These are phyloP conservation scores for Octodon degus DNA, from an alignment of 2,113 vertebrate genomes.

Conservation along the genomic window DNA sequence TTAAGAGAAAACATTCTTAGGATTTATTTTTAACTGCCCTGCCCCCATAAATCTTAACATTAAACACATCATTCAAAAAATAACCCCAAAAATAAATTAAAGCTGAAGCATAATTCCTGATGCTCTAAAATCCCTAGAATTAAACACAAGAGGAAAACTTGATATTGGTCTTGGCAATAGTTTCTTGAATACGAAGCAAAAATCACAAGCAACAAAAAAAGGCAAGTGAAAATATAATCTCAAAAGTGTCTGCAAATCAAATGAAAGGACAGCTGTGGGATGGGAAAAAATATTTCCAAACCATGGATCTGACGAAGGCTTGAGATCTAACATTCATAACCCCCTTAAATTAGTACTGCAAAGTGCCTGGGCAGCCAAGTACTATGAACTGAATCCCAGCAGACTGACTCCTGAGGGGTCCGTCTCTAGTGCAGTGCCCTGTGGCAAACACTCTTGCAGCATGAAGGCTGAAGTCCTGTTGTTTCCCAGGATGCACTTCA, in stretches of 20 bases:
- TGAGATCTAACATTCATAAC: background rate
- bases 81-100: constrained; percentile 7
- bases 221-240: background rate
- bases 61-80: constrained; percentile 16
- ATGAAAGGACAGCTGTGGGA: constrained; percentile 17
- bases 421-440: background rate
- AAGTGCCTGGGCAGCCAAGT: background rate
- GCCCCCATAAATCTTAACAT: background rate
- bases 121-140: background rate
- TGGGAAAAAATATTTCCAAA: constrained; percentile 37
- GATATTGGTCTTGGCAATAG: background rate
- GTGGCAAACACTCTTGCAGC: background rate
- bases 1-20: constrained; percentile 10
- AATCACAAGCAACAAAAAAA: constrained; percentile 31
- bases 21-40: background rate
- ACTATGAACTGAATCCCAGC: background rate
- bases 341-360: background rate
- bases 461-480: background rate
- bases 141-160: background rate
- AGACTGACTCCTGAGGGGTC: background rate
- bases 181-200: constrained; percentile 36
- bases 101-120: background rate
- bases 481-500: background rate
- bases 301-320: background rate
- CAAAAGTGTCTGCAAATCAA: constrained; percentile 9